These are phyloP conservation scores for Armadillidium nasatum DNA, from an alignment of 1,140 invertebrate genomes.

Conservation along the genomic window DNA sequence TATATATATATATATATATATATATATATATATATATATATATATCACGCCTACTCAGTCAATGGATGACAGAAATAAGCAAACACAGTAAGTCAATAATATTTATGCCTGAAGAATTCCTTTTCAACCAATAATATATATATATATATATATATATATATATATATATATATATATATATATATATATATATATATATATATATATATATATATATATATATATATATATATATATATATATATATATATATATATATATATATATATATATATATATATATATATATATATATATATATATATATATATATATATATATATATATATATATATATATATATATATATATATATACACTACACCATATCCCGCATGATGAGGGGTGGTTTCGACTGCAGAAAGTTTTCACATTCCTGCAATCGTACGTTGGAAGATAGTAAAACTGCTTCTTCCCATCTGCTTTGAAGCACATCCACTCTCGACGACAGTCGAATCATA, in stretches of 20 bases:
- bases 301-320: conserved; percentile 11
- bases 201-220: conserved; percentile 22
- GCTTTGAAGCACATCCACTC: too few species aligned
- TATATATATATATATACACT: conserved; percentile 18
- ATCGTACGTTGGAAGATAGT: too few species aligned
- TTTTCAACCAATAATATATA: too few species aligned
- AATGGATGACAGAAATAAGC: background rate
- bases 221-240: background rate
- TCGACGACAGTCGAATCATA: too few species aligned
- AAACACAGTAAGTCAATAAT: background rate
- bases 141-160: background rate
- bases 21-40: background rate
- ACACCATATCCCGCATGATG: too few species aligned
- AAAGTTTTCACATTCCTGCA: too few species aligned
- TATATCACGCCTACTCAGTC: background rate
- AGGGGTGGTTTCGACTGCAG: too few species aligned
- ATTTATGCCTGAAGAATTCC: too few species aligned
- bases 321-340: conserved; percentile 20
- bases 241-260: background rate
- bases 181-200: conserved; percentile 20
- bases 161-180: background rate
- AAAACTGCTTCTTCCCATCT: too few species aligned
- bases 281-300: conserved; percentile 15
- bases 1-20: too few species aligned
- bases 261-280: background rate